Evolutionary conservation across 2,888 invertebrate genomes (phyloP).

Genomic region (Mythimna lalbum): DNA sequence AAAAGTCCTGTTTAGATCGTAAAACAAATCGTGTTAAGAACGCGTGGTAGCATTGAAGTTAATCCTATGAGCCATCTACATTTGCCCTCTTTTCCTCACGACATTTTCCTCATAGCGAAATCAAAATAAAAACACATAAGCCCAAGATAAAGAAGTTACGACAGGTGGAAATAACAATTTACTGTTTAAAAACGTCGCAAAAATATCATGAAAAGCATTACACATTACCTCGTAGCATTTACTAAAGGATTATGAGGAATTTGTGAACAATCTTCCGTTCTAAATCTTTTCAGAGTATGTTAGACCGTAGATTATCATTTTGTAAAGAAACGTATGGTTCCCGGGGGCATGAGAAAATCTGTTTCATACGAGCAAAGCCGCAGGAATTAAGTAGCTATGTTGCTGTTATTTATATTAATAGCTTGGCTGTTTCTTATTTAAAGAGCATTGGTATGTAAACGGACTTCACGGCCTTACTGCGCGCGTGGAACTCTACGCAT

Average conservation of each 20-base stretch:
- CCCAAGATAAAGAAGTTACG: conserved; percentile 7
- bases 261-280: conserved; percentile 32
- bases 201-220: conserved; percentile 29
- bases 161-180: conserved; percentile 22
- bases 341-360: conserved; percentile 35
- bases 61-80: neutral
- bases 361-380: conserved; percentile 10
- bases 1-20: too few species aligned
- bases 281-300: conserved; percentile 44
- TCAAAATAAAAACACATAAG: neutral
- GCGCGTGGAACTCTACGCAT: too few species aligned
- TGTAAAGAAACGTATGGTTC: conserved; percentile 37
- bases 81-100: neutral
- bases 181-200: conserved; percentile 20
- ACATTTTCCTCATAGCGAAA: neutral
- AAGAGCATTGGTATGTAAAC: neutral
- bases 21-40: too few species aligned
- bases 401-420: conserved; percentile 20
- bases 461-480: too few species aligned
- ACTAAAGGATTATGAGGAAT: conserved; percentile 34
- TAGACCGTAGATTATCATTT: conserved; percentile 42
- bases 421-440: neutral
- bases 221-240: conserved; percentile 31
- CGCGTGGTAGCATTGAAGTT: too few species aligned
- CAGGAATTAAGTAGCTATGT: conserved; percentile 15